Evolutionary conservation across 2,888 invertebrate species (phyloP), one percentile per base, ranked within the genome.

Genomic region (Eupithecia vulgata): DNA sequence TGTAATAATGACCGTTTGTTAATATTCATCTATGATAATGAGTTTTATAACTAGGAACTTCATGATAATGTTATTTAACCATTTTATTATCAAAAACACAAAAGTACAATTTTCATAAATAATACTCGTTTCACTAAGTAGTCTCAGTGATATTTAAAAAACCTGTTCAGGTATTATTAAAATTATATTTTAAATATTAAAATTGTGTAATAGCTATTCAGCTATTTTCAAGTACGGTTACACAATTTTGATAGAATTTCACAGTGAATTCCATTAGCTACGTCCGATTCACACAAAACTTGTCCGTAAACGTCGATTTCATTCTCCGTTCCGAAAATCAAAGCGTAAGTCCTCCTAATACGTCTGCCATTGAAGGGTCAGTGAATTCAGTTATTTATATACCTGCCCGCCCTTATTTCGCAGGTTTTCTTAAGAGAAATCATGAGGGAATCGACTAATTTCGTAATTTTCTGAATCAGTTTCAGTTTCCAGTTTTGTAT

Each of bases 301-400:
- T 68, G 52, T 48, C 40, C 48, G 57, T 68, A 68, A 72, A 69
- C 69, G 71, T 75, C 70, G 73, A 77, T 73, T 75, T 45, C 17
- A n/a, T 72, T 77, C 73, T 62, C 76, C 0, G 73, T 72, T 68
- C 78, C 73, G 73, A 75, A 78, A 80, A 79, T 76, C 79, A 76
- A 76, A 71, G 65, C 76, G 70, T 73, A 72, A 73, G 73, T 61
- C 66, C 61, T 61, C 66, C 61, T 66, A 70, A 34, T 73, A 73
- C 74, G 72, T 65, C 74, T 71, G 72, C 69, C 70, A 70, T 73
- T 72, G 73, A 81, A 77, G 76, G 78, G 78, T 78, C 80, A 75
- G 76, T 74, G 76, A 75, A 67, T 78, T 74, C 70, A 76, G 76
- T 79, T 79, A 78, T 79, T 78, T 78, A 81, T 78, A 76, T 78